Base-by-base conservation (phyloP, 2,113 vertebrate species). In the Dipodomys ordii region DNA sequence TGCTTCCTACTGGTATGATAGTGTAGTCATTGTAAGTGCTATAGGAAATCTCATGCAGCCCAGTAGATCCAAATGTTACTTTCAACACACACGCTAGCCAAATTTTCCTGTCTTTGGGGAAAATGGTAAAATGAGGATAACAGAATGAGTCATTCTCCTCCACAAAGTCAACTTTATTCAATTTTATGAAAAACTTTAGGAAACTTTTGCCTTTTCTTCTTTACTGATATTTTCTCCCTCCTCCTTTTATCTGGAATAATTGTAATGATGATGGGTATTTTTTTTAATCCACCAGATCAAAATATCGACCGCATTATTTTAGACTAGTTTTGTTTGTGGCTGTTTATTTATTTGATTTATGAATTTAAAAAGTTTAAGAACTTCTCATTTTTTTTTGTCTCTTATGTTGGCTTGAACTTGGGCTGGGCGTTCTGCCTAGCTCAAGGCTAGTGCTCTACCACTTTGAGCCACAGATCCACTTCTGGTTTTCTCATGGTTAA, bases 301-400 rank as follows among this genome's bases (percentile, higher is more conserved):
- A 87, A 74, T 65, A 5, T 74, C 91, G 22, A 60, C 5, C 15
- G 19, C 18, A 20, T 80, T 82, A 23, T 39, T 13, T 79, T 72
- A 84, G 60, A 7, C 3, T 93, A 71, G 3, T n/a, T 88, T 86
- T 94, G 32, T 88, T 86, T 94, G 32, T 69, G 67, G 28, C 28
- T 32, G 10, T 53, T 81, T 89, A 25, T 65, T 78, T 82, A n/a
- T 79, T 87, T 93, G 60, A 85, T 46, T 57, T 83, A 67, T 76
- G 16, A 9, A 81, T 80, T 87, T 92, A 6, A 92, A 64, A 93
- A 69, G 44, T 89, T 92, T 73, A 57, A 57, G 53, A 57, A 57
- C 15, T 13, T 57, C 15, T 18, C 11, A 16, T 57, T 57, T 57
- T 57, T 57, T 57, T 49, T 57, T 57, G 13, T 57, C 15, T 4